Evolutionary conservation across 37 sponge, comb jelly and placozoan species (phyloP), one percentile per base, ranked within the genome.

Genomic region (Lycopodina hypogea): DNA sequence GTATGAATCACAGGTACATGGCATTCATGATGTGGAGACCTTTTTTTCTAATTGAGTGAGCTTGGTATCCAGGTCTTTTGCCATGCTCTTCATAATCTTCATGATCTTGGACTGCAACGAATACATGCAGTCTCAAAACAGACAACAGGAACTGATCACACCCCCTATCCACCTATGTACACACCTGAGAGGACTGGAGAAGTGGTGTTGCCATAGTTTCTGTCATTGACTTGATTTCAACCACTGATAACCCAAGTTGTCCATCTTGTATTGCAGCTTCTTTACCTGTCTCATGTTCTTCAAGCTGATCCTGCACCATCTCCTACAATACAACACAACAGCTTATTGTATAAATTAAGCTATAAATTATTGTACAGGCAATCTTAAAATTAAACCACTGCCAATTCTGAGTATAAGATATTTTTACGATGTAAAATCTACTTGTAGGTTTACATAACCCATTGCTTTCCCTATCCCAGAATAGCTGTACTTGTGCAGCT

Each of bases 21-120:
- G n/a, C n/a, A n/a, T n/a, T n/a, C n/a, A n/a, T n/a, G n/a, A 32
- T 32, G 12, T 65, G 30, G 35, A 65, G 35, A 60, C 39, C 12
- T 30, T 52, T 52, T 82, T 72, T 41, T 84, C 84, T 23, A 84
- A 61, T 69, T 76, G 76, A 32, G 86, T 69, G 59, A 84, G 48
- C 58, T 76, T 68, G 23, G 30, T 76, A 6, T 40, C 35, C 34
- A 84, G 6, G 33, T 40, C 50, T 35, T 84, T 67, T 55, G 76
- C 77, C n/a, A 76, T 76, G 19, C 45, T 17, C 42, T 84, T 75
- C 36, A 84, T 36, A 36, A 76, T 84, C 40, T 68, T 9, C 18
- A 52, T 42, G 34, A 84, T 32, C 29, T 76, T 69, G 6, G 48
- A 19, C 84, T 84, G 52, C 37, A 42, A 63, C 23, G 3, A 1